Conservation (phyloP, 2,888 invertebrate genomes). For the Lasioglossum zephyrum region DNA sequence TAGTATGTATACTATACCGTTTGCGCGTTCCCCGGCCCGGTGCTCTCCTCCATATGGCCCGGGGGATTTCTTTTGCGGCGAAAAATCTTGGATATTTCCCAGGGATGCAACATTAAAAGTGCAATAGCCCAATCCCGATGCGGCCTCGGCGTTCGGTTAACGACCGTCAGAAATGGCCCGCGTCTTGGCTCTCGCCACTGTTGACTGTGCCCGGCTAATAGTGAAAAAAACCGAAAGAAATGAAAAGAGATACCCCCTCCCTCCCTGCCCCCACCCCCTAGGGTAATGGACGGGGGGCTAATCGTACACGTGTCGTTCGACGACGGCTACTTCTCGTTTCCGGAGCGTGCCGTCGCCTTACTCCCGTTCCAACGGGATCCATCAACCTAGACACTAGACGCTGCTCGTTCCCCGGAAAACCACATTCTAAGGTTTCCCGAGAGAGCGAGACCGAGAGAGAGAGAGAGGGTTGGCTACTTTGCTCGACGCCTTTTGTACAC, state of each 20-base stretch:
- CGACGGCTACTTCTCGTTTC: constrained; percentile 39
- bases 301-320: constrained; percentile 54
- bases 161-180: constrained; percentile 72
- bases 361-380: constrained; percentile 30
- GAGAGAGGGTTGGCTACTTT: constrained; percentile 38
- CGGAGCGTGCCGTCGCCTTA: constrained; percentile 18
- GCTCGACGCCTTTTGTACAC: constrained; percentile 22
- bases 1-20: not conserved
- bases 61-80: constrained; percentile 54
- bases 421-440: constrained; percentile 17
- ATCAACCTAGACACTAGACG: constrained; percentile 42
- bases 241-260: not conserved
- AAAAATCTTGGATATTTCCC: constrained; percentile 78
- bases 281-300: constrained; percentile 37
- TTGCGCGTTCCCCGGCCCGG: not conserved
- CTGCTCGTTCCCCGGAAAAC: constrained; percentile 45
- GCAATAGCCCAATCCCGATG: constrained; percentile 77
- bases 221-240: constrained; percentile 33
- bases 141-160: constrained; percentile 72
- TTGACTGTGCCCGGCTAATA: constrained; percentile 42
- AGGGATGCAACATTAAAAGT: constrained; percentile 77
- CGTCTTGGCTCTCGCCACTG: constrained; percentile 75
- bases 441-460: constrained; percentile 38
- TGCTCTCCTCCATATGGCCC: constrained; percentile 54
- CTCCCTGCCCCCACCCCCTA: rapidly evolving